Evolutionary conservation across 92 coral and sea anemone genomes (phyloP).

Genomic region (Palythoa caribaeorum): DNA sequence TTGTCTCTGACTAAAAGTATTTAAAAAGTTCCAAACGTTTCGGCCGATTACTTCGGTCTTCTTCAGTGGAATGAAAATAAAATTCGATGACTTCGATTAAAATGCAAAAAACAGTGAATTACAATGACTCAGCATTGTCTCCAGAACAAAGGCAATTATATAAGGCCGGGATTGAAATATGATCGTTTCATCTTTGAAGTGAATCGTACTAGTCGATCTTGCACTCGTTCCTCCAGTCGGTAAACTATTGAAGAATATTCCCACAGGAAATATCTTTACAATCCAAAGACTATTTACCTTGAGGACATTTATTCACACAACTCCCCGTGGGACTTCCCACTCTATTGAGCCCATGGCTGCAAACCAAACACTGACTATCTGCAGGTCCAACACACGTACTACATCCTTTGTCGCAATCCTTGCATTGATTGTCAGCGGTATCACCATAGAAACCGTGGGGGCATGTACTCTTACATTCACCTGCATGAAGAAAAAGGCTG

Average conservation of each 20-base stretch:
- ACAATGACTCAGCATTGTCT: too few species aligned
- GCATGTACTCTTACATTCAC: constrained; percentile 82
- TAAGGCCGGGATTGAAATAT: too few species aligned
- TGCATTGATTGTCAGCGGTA: constrained; percentile 65
- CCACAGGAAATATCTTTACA: background rate
- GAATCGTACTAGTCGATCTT: background rate
- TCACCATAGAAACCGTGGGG: constrained; percentile 86
- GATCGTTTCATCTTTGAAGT: background rate
- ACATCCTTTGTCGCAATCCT: constrained; percentile 78
- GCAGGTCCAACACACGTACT: constrained; percentile 76
- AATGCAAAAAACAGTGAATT: too few species aligned
- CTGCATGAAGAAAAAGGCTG: constrained; percentile 70
- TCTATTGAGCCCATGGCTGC: constrained; percentile 74
- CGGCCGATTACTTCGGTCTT: too few species aligned
- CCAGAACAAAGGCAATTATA: too few species aligned
- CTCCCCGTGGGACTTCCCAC: constrained; percentile 64
- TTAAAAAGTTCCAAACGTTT: too few species aligned
- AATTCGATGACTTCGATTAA: too few species aligned
- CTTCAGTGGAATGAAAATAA: too few species aligned
- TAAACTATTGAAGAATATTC: background rate
- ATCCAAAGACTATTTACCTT: constrained; percentile 59
- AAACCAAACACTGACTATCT: constrained; percentile 75
- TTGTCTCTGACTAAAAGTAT: too few species aligned
- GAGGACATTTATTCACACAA: constrained; percentile 81
- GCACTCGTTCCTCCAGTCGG: background rate